Base-by-base conservation (phyloP, 2,113 vertebrate species). In the Podarcis muralis region DNA sequence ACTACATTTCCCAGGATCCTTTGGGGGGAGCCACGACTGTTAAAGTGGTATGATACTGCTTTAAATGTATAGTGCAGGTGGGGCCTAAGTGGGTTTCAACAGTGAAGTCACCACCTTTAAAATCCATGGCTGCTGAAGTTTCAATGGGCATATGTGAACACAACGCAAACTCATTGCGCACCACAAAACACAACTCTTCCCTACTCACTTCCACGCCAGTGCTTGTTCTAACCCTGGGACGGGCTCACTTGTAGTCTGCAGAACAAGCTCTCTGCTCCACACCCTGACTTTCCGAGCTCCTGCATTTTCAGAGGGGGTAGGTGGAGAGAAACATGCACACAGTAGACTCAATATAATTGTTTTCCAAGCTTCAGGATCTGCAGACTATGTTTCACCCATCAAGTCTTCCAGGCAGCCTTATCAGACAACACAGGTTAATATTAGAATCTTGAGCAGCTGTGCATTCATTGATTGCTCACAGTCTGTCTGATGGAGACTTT, bases 161-260 rank as follows among this genome's bases (percentile, higher is more conserved):
- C 16, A 75, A 9, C 8, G 20, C 83, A 80, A 90, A 35, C 82
- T 75, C 4, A 20, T 6, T 1, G 16, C 27, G 18, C 2, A 72
- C 5, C 22, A 0, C 0, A 48, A 72, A 81, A 1, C 8, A 13
- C 89, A 23, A 37, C 2, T 87, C 7, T 84, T 81, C 86, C 62
- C 62, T 91, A 97, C 98, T 98, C 94, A 99, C 99, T 98, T 99
- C 99, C 99, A 99, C 84, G 97, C 98, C 22, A 99, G 94, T 0
- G 97, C 88, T 88, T 98, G 98, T 81, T 99, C 98, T 94, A 99
- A 97, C 27, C 98, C 98, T 2, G 97, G 97, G 90, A 98, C 20
- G 32, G 97, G 93, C 90, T 99, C 99, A 16, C 98, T 99, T 83
- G 99, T 99, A 72, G 98, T 98, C 89, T 99, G 99, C 65, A 99